Base-by-base conservation (phyloP, 2,888 invertebrate species). In the Lasioglossum vierecki region DNA sequence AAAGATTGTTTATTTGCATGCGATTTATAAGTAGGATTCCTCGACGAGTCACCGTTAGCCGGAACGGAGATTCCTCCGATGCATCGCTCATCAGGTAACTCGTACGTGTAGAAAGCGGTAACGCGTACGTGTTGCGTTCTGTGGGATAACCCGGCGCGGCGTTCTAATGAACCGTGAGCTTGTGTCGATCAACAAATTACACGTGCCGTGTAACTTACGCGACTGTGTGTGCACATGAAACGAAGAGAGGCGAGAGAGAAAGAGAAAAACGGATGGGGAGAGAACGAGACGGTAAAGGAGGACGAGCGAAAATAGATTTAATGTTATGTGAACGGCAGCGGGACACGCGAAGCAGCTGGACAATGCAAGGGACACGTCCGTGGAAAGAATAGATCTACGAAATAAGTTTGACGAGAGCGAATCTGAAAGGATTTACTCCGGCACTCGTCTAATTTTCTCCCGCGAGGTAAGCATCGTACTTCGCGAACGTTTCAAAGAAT, bases 281-380 rank as follows among this genome's bases (percentile, higher is more conserved):
- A 26, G 41, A 63, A 46, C 63, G 66, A 76, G 80, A 82, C 81
- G 81, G 71, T 68, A 83, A 86, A 80, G 73, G 77, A 83, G 84
- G 71, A 82, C 57, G 77, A 88, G 81, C 63, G 78, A 88, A 85
- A 90, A 90, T 90, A 90, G 86, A 83, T 84, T 79, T 80, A 79
- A 72, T 83, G 84, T 76, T 83, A 73, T 66, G 73, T 70, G 70
- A 82, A 79, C 77, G 60, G 30, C 57, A 66, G 71, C 15, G 75
- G 82, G 63, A 82, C 71, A 53, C 57, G 71, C 60, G 57, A 66
- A 72, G 76, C 41, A 26, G 53, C 39, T 53, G 76, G 57, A 41
- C 74, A 70, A 72, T 26, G 30, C 9, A 26, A 26, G 57, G 35
- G 53, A 57, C 49, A 18, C 13, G 46, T 13, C 6, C 41, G 30